Evolutionary conservation across 2,888 invertebrate genomes (phyloP), one percentile per base, ranked within the genome.

Genomic region (Vandiemenella viatica): DNA sequence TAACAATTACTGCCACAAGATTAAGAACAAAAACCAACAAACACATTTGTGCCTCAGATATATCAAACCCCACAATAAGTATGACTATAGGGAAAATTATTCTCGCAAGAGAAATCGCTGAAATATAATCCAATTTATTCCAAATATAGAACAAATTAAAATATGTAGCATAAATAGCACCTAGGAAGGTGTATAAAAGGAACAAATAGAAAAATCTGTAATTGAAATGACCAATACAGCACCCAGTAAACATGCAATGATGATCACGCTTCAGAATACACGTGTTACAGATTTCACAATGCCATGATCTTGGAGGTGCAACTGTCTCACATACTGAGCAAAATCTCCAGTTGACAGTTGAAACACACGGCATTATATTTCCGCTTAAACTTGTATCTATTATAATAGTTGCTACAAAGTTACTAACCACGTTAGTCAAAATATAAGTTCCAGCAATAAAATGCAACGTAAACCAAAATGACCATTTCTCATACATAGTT

Each of bases 191-290:
- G 62, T 90, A 82, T 18, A 83, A 62, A 1, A 87, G 69, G 63
- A 90, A 83, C 62, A 80, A 73, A 26, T 88, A 66, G 60, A 92
- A 93, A 66, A 83, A 92, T 59, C 93, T 76, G 58, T 86, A 83
- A 65, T 93, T 93, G 55, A 72, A 73, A 63, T 88, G 83, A 1
- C 93, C 93, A 45, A 93, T 72, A 63, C 93, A 93, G 60, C 81
- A 84, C 15, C 87, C 85, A 32, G 86, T 82, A 64, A 93, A 95
- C 56, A 84, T 80, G 62, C 93, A 87, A 62, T 89, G 86, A 67
- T 88, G 90, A 63, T 91, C 92, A 57, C 92, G 73, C 67, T 88
- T 89, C 23, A 85, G 63, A 48, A 95, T 79, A 63, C 96, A 97
- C 7, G 76, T 72, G 55, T 84, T 73, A 65, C 96, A 97, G 5